Evolutionary conservation across 2,113 vertebrate genomes (phyloP).

Genomic region (Caloenas nicobarica): DNA sequence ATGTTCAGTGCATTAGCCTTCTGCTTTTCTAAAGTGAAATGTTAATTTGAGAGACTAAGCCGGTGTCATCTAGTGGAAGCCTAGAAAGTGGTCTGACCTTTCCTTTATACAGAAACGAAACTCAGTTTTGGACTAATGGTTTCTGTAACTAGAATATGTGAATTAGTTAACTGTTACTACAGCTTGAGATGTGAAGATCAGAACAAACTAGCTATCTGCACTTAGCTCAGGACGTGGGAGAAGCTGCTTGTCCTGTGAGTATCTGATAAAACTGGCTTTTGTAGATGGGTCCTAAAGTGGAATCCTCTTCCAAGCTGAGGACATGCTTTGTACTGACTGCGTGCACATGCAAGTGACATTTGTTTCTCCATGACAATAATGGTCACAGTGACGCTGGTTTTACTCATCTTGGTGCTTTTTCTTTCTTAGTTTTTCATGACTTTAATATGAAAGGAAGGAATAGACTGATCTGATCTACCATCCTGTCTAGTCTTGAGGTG

Average conservation of each 20-base stretch:
- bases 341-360: neutral
- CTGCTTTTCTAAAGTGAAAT: neutral
- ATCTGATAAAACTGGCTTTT: neutral
- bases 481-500: neutral
- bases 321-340: neutral
- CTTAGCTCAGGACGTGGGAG: too few relatives aligned
- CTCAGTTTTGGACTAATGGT: neutral
- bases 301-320: neutral
- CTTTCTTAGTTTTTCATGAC: neutral
- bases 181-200: neutral
- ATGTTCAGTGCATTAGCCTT: neutral
- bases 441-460: neutral
- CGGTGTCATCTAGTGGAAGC: neutral
- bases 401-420: neutral
- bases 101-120: neutral
- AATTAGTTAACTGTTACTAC: neutral
- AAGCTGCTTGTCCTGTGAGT: neutral
- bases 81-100: neutral
- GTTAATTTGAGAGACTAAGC: neutral
- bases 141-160: neutral
- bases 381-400: neutral
- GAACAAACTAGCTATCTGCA: neutral
- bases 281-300: rapidly evolving
- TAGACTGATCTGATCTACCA: too few relatives aligned
- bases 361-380: neutral